phyloP scores from a whole-genome alignment of 2,888 invertebrate genomes.

The Dicycla oo region DNA sequence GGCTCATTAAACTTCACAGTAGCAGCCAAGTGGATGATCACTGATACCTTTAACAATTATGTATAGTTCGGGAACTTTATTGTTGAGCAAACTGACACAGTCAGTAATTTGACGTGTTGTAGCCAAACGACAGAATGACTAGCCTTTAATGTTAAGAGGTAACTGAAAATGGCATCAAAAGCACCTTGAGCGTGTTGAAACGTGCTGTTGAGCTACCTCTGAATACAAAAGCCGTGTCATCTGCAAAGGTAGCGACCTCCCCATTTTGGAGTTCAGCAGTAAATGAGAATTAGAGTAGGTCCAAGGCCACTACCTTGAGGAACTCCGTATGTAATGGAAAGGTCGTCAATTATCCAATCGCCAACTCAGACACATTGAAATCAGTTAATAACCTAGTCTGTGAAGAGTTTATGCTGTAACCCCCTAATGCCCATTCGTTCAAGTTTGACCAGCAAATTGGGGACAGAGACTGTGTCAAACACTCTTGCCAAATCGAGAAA shows the following conservation, averaged over 20 bases:
- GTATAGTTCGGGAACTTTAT: not conserved
- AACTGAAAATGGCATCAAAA: too few relatives aligned
- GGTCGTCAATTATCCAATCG: not conserved
- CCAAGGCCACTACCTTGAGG: not conserved
- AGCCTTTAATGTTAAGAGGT: too few relatives aligned
- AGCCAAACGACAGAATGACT: too few relatives aligned
- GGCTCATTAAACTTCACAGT: constrained; percentile 73
- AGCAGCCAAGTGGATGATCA: constrained; percentile 79
- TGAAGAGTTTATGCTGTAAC: not conserved
- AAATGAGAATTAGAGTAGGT: not conserved
- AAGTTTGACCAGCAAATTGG: not conserved
- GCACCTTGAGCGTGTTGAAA: too few relatives aligned
- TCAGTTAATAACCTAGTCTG: not conserved
- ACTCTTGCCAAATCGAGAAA: not conserved
- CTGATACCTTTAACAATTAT: constrained; percentile 82
- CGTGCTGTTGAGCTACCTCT: too few relatives aligned
- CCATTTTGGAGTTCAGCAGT: not conserved
- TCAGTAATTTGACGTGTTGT: not conserved
- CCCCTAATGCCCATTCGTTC: not conserved
- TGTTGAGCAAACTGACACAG: not conserved
- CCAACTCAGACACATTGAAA: not conserved
- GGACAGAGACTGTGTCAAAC: not conserved
- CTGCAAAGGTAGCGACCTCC: not conserved
- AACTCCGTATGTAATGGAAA: not conserved
- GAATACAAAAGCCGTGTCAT: not conserved